Evolutionary conservation across 2,113 vertebrate species (phyloP).

Genomic region (Campylomormyrus tamandua): DNA sequence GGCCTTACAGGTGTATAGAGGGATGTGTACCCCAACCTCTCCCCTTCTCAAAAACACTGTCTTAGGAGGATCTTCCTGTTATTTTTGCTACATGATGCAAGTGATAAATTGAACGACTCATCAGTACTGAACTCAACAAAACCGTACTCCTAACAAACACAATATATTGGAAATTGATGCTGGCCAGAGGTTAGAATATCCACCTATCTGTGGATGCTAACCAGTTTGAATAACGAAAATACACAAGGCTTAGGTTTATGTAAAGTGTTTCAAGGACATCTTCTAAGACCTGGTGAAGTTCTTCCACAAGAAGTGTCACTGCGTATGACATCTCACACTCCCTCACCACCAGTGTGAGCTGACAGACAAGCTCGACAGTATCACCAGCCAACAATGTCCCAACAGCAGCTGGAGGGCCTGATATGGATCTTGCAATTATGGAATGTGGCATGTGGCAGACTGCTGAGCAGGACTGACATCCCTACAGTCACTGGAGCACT

Average conservation of each 20-base stretch:
- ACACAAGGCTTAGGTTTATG: background rate
- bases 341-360: background rate
- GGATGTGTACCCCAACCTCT: background rate
- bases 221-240: background rate
- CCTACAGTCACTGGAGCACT: background rate
- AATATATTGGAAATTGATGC: background rate
- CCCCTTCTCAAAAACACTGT: background rate
- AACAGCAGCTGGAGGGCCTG: background rate
- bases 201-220: background rate
- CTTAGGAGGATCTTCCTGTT: background rate
- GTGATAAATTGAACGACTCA: background rate
- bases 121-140: background rate
- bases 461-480: background rate
- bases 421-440: background rate
- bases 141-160: background rate
- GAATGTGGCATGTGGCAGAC: background rate
- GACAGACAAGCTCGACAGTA: background rate
- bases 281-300: background rate
- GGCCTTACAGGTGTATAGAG: background rate
- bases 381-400: background rate
- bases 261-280: background rate
- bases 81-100: background rate
- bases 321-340: background rate
- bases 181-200: background rate
- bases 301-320: background rate